Base-by-base conservation (phyloP, 1,140 invertebrate species). In the Philaenus spumarius region DNA sequence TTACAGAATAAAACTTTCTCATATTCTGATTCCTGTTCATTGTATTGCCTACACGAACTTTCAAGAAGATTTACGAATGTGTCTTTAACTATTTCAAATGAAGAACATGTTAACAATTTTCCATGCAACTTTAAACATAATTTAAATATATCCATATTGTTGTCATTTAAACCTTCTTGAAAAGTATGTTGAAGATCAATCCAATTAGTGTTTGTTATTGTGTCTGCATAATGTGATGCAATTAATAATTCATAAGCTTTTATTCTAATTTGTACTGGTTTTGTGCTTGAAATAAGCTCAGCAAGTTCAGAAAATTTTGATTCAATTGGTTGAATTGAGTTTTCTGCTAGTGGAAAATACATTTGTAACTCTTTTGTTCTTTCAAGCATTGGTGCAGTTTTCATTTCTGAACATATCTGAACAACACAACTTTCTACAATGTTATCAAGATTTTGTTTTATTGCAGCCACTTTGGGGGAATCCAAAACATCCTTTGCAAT, bases 391-490 rank as follows among this genome's bases (percentile, higher is more conserved):
- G 15, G 26, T 30, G 9, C 26, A 4, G 26, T 4, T 30, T 30
- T 30, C 26, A 30, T 9, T 9, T 30, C 26, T 9, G 26, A 30
- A 30, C 26, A 30, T 4, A 30, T 30, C 9, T 30, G 26, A 4
- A 9, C 15, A 6, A 51, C 14, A 35, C 24, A 51, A n/a, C 2
- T 30, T 15, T 51, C 47, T 26, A 51, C 7, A 24, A 51, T 26
- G 24, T 51, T 51, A 51, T 26, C 30, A 22, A 51, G 30, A 51
- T 51, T 51, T 12, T 30, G 22, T 15, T 51, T 15, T 19, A 51
- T 26, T 14, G 22, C 24, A 51, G 11, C 5, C 24, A 51, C 7
- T 19, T n/a, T 51, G 3, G 47, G 30, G 5, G 12, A 14, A 19
- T 51, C 24, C 9, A 14, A 24, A 12, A 51, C 7, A 17, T n/a